Conservation (phyloP, 2,797 vertebrate genomes). For the Sebastes trivittatus region DNA sequence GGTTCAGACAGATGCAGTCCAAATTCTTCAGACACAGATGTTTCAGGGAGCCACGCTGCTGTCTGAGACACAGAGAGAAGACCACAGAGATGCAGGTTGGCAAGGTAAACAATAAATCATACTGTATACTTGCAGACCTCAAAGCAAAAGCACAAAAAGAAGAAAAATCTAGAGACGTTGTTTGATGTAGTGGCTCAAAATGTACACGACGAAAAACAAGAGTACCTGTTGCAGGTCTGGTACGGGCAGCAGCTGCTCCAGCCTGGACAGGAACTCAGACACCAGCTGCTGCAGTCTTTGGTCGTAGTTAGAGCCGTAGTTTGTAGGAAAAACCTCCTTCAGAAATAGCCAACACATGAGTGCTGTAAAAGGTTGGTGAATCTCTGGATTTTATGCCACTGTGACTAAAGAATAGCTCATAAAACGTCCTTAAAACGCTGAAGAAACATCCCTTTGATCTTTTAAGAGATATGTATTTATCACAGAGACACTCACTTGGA, state of each 20-base stretch:
- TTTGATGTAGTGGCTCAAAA: background rate
- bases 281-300: slow-evolving; percentile 61
- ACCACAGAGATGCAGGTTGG: background rate
- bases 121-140: background rate
- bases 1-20: slow-evolving; percentile 54
- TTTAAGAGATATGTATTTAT: background rate
- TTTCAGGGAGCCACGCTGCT: slow-evolving; percentile 58
- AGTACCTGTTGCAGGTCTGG: slow-evolving; percentile 69
- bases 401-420: background rate
- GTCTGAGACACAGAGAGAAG: slow-evolving; percentile 46
- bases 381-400: background rate
- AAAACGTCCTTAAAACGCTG: background rate
- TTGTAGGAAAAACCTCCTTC: slow-evolving; percentile 66
- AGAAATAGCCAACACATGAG: slow-evolving; percentile 4
- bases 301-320: slow-evolving; percentile 61
- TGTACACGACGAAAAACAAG: background rate
- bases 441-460: background rate
- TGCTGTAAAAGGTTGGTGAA: background rate
- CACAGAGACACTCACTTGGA: slow-evolving; percentile 52
- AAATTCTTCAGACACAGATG: slow-evolving; percentile 38
- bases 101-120: background rate
- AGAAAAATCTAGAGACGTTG: background rate
- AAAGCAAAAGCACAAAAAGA: background rate
- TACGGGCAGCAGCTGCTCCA: slow-evolving; percentile 70
- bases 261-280: slow-evolving; percentile 60